Base-by-base conservation (phyloP, 2,888 invertebrate genomes). In the Tachina fera region DNA sequence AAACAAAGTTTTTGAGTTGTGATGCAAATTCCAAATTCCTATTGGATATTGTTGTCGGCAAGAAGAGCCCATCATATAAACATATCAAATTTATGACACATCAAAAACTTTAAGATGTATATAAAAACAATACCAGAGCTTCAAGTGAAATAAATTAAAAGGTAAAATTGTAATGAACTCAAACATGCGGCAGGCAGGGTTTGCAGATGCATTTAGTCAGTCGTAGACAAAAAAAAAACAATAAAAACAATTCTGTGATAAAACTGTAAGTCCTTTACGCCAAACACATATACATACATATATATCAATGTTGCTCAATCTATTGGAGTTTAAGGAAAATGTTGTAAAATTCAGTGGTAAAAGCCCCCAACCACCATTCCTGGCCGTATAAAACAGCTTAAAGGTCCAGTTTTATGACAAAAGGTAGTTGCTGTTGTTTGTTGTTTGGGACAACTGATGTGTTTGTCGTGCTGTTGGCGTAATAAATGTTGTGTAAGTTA, bases 41-140 rank as follows among this genome's bases (percentile, higher is more conserved):
- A 53, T 11, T 14, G 43, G 78, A 56, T 9, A 65, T 63, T 41
- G 11, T 49, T 19, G 22, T 10, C 39, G 71, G 67, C 72, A 74
- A 86, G 81, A 74, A 86, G 81, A 61, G 79, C 60, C 86, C 80
- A 85, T 75, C 74, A 63, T 70, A 14, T 16, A 22, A 16, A n/a
- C 58, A 31, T 84, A 87, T 87, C 86, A 84, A 88, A 87, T 88
- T 88, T 88, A 88, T 87, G 88, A 88, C 88, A 88, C 88, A 88
- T 87, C 87, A 88, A 88, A 87, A 84, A 71, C 56, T 49, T 83
- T 82, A 82, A 85, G 85, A 85, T 82, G 78, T 70, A 56, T 45
- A 74, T 74, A 75, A 75, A 81, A 75, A 70, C 74, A 74, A 79
- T 72, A 71, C 39, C 45, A 75, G 43, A 77, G 61, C 76, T 83